Evolutionary conservation across 2,888 invertebrate genomes (phyloP).

Genomic region (Dynastes hyllus): DNA sequence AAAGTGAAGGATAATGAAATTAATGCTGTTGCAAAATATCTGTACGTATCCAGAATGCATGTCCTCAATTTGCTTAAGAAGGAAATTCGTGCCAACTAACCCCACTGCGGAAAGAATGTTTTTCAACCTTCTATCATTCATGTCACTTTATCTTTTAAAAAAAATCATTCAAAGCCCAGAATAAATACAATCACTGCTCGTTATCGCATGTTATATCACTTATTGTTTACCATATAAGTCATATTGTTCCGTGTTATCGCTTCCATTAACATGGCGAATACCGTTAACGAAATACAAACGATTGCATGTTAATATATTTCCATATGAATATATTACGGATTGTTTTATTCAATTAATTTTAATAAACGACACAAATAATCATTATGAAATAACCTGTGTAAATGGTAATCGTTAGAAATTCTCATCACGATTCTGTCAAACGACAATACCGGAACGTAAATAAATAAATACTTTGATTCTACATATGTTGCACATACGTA

Average conservation of each 20-base stretch:
- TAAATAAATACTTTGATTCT: slow-evolving; percentile 20
- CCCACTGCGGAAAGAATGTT: not conserved
- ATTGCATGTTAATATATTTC: not conserved
- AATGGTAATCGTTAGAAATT: slow-evolving; percentile 8
- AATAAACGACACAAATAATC: slow-evolving; percentile 17
- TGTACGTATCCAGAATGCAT: not conserved
- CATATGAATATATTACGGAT: not conserved
- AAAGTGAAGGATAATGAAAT: too few relatives aligned
- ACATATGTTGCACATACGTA: slow-evolving; percentile 5
- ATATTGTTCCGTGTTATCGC: slow-evolving; percentile 15
- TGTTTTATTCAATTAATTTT: slow-evolving; percentile 22
- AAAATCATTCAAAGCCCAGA: not conserved
- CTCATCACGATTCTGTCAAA: not conserved
- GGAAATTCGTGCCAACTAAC: not conserved
- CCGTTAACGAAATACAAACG: slow-evolving; percentile 11
- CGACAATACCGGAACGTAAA: slow-evolving; percentile 20
- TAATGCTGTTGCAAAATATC: too few relatives aligned
- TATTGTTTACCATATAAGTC: slow-evolving; percentile 17
- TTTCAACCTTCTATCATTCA: slow-evolving; percentile 1
- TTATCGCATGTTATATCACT: not conserved
- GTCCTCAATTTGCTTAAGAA: not conserved
- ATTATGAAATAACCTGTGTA: slow-evolving; percentile 14
- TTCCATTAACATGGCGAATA: slow-evolving; percentile 12
- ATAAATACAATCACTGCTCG: not conserved
- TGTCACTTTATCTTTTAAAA: not conserved